Conservation (phyloP, 1,140 invertebrate genomes). For the Zaprionus tsacasi region DNA sequence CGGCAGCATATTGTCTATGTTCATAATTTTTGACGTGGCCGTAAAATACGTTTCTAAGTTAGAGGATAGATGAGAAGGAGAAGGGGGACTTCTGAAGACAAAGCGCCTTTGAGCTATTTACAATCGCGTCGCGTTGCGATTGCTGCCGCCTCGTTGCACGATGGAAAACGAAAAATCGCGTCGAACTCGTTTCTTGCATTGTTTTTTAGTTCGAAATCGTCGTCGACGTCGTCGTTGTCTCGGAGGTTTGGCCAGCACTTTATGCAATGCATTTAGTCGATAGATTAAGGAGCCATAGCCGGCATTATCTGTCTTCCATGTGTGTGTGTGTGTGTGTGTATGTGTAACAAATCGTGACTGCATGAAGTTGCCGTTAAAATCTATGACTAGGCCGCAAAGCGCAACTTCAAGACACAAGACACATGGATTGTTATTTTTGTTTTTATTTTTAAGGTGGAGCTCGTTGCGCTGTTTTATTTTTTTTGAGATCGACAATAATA, state of each 20-base stretch:
- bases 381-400: conserved; percentile 50
- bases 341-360: conserved; percentile 72
- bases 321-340: conserved; percentile 22
- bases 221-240: conserved; percentile 39
- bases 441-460: conserved; percentile 70
- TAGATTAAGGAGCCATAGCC: conserved; percentile 38
- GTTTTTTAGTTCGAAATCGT: conserved; percentile 38
- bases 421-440: conserved; percentile 34
- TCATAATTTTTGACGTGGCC: conserved; percentile 51
- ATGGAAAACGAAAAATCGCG: conserved; percentile 29
- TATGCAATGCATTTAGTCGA: conserved; percentile 58
- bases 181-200: conserved; percentile 54
- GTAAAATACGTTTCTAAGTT: conserved; percentile 26
- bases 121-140: conserved; percentile 26
- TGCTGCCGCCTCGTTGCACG: conserved; percentile 12
- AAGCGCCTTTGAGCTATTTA: conserved; percentile 52
- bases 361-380: conserved; percentile 81
- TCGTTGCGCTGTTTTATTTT: conserved; percentile 29
- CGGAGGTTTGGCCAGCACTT: conserved; percentile 48
- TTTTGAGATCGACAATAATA: conserved; percentile 24
- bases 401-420: conserved; percentile 34
- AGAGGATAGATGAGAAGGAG: neutral
- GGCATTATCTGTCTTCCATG: neutral
- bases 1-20: conserved; percentile 21
- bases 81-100: conserved; percentile 22